Percentiles rank a stretch among this genome's conserved stretches.
phyloP scores from a whole-genome alignment of 2,113 vertebrate species.

The Sorex araneus region DNA sequence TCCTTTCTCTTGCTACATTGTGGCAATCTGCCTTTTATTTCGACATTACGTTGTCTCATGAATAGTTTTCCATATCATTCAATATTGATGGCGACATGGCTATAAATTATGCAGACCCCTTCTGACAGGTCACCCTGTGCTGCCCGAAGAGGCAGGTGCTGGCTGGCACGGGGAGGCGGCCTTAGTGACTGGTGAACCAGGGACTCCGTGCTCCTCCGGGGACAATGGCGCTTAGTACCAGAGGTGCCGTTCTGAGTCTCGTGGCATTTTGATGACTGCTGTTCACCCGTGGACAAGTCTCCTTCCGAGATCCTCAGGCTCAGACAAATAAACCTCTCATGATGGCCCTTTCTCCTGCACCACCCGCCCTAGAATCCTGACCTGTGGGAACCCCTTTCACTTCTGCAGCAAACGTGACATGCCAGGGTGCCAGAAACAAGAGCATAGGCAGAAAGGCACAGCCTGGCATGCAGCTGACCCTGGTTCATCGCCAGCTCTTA shows the following conservation, averaged over 20 bases:
- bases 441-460: too few relatives aligned
- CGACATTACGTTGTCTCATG: constrained; percentile 70
- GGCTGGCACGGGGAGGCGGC: background rate
- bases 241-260: background rate
- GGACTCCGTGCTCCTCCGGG: fast-evolving
- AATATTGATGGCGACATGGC: constrained; percentile 77
- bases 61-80: constrained; percentile 76
- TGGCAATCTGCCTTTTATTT: constrained; percentile 26
- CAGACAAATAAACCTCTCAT: too few relatives aligned
- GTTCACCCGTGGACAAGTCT: too few relatives aligned
- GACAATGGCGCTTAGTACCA: fast-evolving
- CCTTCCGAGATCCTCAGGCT: too few relatives aligned
- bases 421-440: too few relatives aligned
- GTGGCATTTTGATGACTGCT: background rate
- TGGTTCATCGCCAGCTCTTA: too few relatives aligned
- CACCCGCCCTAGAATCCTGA: too few relatives aligned
- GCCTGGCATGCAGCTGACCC: too few relatives aligned
- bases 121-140: constrained; percentile 69
- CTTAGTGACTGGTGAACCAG: background rate
- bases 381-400: too few relatives aligned
- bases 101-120: constrained; percentile 77
- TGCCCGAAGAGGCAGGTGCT: background rate
- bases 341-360: too few relatives aligned
- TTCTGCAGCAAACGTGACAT: too few relatives aligned
- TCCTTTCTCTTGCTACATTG: constrained; percentile 24